These are phyloP conservation scores for Leuciscus idus DNA, from an alignment of 2,113 vertebrate genomes.

Conservation along the genomic window DNA sequence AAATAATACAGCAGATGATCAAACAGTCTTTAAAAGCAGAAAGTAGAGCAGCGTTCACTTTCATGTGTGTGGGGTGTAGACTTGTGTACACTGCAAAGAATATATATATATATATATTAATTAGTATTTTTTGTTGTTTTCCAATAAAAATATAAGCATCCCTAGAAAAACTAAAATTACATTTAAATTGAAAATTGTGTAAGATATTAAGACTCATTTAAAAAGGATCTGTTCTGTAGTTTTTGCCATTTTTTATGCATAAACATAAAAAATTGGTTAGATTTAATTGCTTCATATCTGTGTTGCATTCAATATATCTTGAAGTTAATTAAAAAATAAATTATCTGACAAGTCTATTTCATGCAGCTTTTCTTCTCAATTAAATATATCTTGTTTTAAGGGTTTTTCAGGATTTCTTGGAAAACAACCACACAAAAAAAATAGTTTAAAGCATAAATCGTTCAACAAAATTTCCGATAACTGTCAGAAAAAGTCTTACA, in stretches of 20 bases:
- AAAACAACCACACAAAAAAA: neutral
- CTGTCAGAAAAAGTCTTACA: neutral
- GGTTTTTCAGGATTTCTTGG: neutral
- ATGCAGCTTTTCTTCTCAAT: neutral
- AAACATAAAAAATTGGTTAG: neutral
- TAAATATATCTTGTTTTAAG: neutral
- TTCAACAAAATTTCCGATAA: neutral
- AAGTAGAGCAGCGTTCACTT: neutral
- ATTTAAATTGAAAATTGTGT: neutral
- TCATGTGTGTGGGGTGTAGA: neutral
- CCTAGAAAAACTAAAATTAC: neutral
- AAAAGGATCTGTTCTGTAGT: neutral
- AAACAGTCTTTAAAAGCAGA: constrained; percentile 17
- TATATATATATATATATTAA: neutral
- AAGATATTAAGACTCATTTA: neutral
- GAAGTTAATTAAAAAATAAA: neutral
- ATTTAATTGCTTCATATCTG: too few species aligned
- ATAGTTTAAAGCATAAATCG: neutral
- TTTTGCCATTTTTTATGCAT: neutral
- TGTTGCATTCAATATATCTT: neutral
- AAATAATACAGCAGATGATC: neutral
- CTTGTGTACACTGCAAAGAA: neutral
- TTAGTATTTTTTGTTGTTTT: neutral
- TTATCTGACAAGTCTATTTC: neutral
- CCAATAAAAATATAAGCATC: neutral